These are phyloP conservation scores for Chlamydotis undulata DNA, from an alignment of 2,113 vertebrate genomes.

Conservation along the genomic window DNA sequence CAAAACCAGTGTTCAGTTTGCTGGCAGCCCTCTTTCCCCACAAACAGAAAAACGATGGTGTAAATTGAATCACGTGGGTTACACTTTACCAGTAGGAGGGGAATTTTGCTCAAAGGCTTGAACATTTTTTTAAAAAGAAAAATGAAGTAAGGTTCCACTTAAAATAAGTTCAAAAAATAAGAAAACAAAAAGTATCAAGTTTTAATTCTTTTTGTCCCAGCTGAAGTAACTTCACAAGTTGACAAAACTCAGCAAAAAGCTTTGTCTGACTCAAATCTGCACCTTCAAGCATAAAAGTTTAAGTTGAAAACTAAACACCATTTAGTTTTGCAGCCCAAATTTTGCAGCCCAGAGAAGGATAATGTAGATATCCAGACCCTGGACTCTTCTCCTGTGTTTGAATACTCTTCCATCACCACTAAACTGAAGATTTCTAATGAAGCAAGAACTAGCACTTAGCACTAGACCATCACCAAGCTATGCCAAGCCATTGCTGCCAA, in stretches of 20 bases:
- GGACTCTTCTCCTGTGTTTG: background rate
- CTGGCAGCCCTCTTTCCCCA: background rate
- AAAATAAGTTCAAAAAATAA: background rate
- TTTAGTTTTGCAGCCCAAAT: background rate
- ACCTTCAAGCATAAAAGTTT: background rate
- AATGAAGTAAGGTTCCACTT: background rate
- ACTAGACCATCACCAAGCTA: background rate
- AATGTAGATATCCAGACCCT: background rate
- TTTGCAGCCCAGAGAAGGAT: background rate
- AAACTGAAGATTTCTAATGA: background rate
- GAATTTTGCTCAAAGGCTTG: background rate
- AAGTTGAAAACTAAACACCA: background rate
- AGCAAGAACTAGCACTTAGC: background rate
- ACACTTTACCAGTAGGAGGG: background rate
- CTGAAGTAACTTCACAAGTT: background rate
- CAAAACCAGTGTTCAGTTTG: background rate
- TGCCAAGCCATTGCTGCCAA: background rate
- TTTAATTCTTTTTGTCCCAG: background rate
- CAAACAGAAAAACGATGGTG: background rate
- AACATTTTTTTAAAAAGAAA: background rate
- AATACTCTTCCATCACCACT: background rate
- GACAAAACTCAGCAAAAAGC: background rate
- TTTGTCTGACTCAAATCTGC: background rate
- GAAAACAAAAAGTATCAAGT: background rate
- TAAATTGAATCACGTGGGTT: background rate